Conservation (phyloP, 2,888 invertebrate species). For the Eristalis intricaria region DNA sequence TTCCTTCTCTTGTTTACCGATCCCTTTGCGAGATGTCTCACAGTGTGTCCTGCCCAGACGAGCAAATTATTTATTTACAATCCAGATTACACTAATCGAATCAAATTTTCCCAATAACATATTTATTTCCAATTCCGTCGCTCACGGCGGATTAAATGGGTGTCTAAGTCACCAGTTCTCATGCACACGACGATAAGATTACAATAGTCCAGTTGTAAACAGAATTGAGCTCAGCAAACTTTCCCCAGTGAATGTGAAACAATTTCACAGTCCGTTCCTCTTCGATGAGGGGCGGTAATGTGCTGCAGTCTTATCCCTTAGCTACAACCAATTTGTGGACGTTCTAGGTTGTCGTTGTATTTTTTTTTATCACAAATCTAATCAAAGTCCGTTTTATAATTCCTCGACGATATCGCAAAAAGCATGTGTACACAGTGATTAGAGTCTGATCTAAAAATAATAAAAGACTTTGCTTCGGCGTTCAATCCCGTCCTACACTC, state of each 20-base stretch:
- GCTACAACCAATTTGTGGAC: neutral
- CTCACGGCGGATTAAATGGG: conserved; percentile 28
- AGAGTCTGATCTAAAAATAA: conserved; percentile 10
- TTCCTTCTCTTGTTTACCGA: neutral
- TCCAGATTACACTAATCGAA: conserved; percentile 63
- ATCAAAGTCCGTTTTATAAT: conserved; percentile 26
- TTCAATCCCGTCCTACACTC: neutral
- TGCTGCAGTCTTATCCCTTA: neutral
- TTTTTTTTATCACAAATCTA: conserved; percentile 9
- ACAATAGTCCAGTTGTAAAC: conserved; percentile 31
- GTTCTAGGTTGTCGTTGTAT: no score
- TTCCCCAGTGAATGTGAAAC: conserved; percentile 10
- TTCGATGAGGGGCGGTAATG: neutral
- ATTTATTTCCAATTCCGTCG: conserved; percentile 28
- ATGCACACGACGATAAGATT: conserved; percentile 38
- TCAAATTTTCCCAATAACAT: conserved; percentile 9
- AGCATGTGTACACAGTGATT: conserved; percentile 18
- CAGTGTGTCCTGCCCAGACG: neutral
- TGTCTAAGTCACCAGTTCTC: conserved; percentile 57
- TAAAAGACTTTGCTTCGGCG: conserved; percentile 9
- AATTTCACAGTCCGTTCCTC: conserved; percentile 3
- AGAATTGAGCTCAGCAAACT: conserved; percentile 14
- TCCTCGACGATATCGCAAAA: conserved; percentile 17
- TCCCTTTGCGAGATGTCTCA: neutral
- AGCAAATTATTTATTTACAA: conserved; percentile 36